These are phyloP conservation scores for Hippocampus barbouri DNA, from an alignment of 2,113 vertebrate genomes.

Conservation along the genomic window DNA sequence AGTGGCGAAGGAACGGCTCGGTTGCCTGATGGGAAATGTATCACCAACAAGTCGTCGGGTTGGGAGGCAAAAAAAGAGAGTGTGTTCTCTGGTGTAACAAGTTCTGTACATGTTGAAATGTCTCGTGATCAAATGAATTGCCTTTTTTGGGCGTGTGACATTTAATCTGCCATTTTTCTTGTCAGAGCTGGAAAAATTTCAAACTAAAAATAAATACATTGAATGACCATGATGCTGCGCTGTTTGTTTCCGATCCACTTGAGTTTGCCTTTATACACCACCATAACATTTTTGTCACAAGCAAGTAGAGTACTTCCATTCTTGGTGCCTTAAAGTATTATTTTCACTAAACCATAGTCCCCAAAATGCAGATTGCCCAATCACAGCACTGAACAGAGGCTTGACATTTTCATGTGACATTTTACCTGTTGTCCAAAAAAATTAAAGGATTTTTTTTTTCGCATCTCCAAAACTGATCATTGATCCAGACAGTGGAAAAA, in stretches of 20 bases:
- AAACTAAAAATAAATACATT: conserved; percentile 58
- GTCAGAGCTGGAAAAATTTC: conserved; percentile 47
- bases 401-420: too few relatives aligned
- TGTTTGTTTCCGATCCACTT: conserved; percentile 2
- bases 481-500: too few relatives aligned
- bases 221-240: conserved; percentile 39
- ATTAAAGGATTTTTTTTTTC: too few relatives aligned
- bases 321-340: too few relatives aligned
- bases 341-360: too few relatives aligned
- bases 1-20: conserved; percentile 39
- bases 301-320: too few relatives aligned
- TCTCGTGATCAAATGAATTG: conserved; percentile 61
- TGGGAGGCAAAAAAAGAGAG: conserved; percentile 11
- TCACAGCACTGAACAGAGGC: too few relatives aligned
- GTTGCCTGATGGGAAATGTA: conserved; percentile 26
- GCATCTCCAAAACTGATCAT: too few relatives aligned
- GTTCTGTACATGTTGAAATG: conserved; percentile 60
- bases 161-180: conserved; percentile 58
- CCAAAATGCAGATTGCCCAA: too few relatives aligned
- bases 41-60: conserved; percentile 25
- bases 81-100: conserved; percentile 45
- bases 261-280: background rate
- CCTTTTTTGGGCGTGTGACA: conserved; percentile 50
- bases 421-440: too few relatives aligned
- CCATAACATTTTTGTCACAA: background rate